Base-by-base conservation (phyloP, 2,113 vertebrate species). In the Macrotus californicus region DNA sequence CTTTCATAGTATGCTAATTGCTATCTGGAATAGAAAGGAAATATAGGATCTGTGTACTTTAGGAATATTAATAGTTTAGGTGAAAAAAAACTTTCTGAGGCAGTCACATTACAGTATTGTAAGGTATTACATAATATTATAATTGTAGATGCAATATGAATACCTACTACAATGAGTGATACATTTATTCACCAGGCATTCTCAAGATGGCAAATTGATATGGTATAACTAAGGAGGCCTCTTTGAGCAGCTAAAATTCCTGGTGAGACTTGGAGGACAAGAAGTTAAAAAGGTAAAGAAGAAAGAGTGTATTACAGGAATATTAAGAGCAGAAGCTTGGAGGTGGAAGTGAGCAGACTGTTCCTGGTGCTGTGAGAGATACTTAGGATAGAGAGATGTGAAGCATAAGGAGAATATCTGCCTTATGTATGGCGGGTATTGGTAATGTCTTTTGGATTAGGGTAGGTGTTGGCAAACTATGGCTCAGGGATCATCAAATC, bases 11-110 rank as follows among this genome's bases (percentile, higher is more conserved):
- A 31, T 69, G 54, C 26, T 61, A 31, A 24, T 22, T 81, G 36
- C 11, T 94, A 9, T 64, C 41, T 89, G 43, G 46, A 6, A 70
- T 81, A 80, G 21, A 96, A 72, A 96, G 80, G 48, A 88, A 77
- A 67, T 67, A 61, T 2, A 82, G 43, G 46, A 16, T 85, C 13
- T 82, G 3, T 77, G 14, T 34, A 46, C 15, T 83, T 76, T 9
- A 67, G 59, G n/a, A 87, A 41, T 81, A 93, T 77, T 3, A 6
- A 43, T 34, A 29, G 3, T 76, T 80, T 46, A 70, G 83, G 11
- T 64, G 59, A 81, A 73, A 86, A 82, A 91, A 77, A 83, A 90
- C 36, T 81, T 81, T 92, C n/a, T 89, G 67, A 70, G 89, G 61
- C 29, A 56, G 18, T 34, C 75, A 36, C 31, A 22, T 52, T 52